These are phyloP conservation scores for Stenodema calcarata DNA, from an alignment of 2,888 invertebrate genomes.

Conservation along the genomic window DNA sequence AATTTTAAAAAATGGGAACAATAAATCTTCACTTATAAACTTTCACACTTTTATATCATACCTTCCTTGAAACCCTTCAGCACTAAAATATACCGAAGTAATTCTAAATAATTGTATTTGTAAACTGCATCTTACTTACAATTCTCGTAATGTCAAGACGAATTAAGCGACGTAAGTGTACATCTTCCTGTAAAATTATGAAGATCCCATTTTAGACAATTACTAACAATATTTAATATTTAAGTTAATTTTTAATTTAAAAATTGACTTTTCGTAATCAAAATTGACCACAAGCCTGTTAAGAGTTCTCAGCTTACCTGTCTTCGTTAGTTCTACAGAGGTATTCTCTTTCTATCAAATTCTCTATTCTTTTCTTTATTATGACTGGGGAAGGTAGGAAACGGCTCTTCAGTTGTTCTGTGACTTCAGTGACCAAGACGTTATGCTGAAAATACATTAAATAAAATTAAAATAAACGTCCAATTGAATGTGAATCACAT, in stretches of 20 bases:
- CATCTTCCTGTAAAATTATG: conserved; percentile 72
- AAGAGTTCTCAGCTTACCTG: conserved; percentile 63
- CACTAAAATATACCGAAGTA: too few species aligned
- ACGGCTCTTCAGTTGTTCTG: conserved; percentile 93
- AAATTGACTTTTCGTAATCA: background rate
- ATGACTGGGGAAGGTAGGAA: conserved; percentile 98
- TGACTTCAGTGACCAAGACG: conserved; percentile 94
- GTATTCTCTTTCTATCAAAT: conserved; percentile 98
- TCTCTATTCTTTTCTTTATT: conserved; percentile 99
- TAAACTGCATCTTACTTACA: conserved; percentile 23
- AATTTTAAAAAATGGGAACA: too few species aligned
- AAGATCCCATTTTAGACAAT: too few species aligned
- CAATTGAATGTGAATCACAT: too few species aligned
- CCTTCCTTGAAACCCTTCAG: too few species aligned
- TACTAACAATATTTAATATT: too few species aligned
- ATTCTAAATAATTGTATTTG: too few species aligned
- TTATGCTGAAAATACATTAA: conserved; percentile 80
- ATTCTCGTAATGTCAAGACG: background rate
- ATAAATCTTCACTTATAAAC: too few species aligned
- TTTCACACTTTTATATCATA: too few species aligned
- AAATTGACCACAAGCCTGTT: background rate
- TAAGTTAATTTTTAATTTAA: background rate
- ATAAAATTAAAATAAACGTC: too few species aligned
- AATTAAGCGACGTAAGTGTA: conserved; percentile 92
- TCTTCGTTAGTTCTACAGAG: conserved; percentile 96